Base-by-base conservation (phyloP, 2,797 vertebrate species). In the Dallia pectoralis region DNA sequence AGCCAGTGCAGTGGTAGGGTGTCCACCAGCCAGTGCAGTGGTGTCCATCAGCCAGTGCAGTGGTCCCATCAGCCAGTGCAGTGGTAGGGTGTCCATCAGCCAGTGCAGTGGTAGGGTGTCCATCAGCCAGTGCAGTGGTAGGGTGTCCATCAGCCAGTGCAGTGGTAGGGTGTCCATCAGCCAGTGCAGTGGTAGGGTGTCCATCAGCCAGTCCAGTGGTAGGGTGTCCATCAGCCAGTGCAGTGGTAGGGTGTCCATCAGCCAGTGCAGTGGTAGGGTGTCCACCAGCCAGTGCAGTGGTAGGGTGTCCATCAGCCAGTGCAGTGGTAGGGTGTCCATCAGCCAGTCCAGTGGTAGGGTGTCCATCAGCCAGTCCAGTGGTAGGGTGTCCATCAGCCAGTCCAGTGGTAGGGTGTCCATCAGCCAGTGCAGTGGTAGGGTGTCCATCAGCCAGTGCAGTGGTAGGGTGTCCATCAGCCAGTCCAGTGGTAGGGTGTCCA, bases 61-160 rank as follows among this genome's bases (percentile, higher is more conserved):
- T n/a, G n/a, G n/a, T n/a, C n/a, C n/a, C n/a, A n/a, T n/a, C n/a
- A n/a, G n/a, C n/a, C n/a, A 72, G 79, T 85, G 62, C 36, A 36
- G 70, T 53, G 66, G 70, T 30, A 27, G 62, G 76, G 76, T 86
- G 89, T 89, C n/a, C n/a, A n/a, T n/a, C n/a, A n/a, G n/a, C n/a
- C n/a, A 72, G 79, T 85, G 62, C 36, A 36, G 70, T 53, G 66
- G 70, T 30, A 27, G 62, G 76, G 76, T 86, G 89, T 89, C n/a
- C n/a, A n/a, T n/a, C n/a, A n/a, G n/a, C n/a, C n/a, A 72, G 79
- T 85, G 62, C 36, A 36, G 70, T 53, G 66, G 70, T 30, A 27
- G 62, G 76, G 76, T 86, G 89, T 89, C n/a, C n/a, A n/a, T n/a
- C n/a, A n/a, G n/a, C n/a, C n/a, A 72, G 79, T 85, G 62, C 36